Base-by-base conservation (phyloP, 1,140 invertebrate species). In the Medauroidea extradentata region DNA sequence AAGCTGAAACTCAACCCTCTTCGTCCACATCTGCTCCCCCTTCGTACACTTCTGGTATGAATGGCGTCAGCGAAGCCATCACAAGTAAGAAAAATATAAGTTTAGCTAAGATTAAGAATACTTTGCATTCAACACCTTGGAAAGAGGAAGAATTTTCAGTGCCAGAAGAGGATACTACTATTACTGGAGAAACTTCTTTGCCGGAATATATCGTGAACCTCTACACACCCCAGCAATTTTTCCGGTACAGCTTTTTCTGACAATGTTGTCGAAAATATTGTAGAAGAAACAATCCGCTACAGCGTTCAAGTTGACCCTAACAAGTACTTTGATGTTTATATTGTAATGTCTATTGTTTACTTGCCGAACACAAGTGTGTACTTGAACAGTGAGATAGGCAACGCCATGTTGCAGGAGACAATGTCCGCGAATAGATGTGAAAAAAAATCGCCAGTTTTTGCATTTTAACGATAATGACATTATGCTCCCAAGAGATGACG, bases 341-440 rank as follows among this genome's bases (percentile, higher is more conserved):
- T 29, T 14, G 21, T 53, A 14, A 53, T 53, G 52, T 24, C 23
- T 16, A 21, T 53, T 27, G 52, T 53, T 27, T 5, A 24, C 5
- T 21, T 53, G 24, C 50, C 50, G 16, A 52, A 52, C n/a, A n/a
- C 25, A 24, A 52, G 50, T 5, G 9, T n/a, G 9, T 52, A 52
- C n/a, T 52, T 4, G 50, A 52, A 52, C 27, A 24, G 62, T 53
- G 53, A 59, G 21, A 38, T 46, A 11, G 44, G 44, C 18, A 46
- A 46, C 13, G 9, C 3, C 5, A 46, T 46, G 18, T 4, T 46
- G 4, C 24, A 25, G 60, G 63, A 68, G 63, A 62, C 62, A 14
- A 73, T 71, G 68, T 46, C 63, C 21, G 50, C 65, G 21, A 75
- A 74, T 29, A 62, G 62, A 56, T 75, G 70, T 59, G 69, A 73